phyloP scores from a whole-genome alignment of 64 coral and sea anemone genomes.

The Porites australiensis region DNA sequence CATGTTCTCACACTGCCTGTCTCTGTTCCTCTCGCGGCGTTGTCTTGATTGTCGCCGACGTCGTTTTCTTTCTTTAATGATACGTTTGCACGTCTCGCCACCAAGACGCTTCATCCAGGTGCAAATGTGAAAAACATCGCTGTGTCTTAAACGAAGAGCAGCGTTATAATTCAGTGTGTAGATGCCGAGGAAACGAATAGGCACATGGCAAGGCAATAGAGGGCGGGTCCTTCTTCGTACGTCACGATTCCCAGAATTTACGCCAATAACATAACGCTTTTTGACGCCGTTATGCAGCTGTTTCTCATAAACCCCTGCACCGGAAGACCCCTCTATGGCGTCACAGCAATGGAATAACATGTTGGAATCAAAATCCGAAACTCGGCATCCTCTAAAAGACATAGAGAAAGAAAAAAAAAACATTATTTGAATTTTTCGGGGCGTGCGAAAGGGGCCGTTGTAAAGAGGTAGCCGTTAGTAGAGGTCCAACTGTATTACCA shows the following conservation, averaged over 20 bases:
- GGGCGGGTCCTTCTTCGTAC: background rate
- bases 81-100: constrained; percentile 3
- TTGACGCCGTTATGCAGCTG: background rate
- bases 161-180: constrained; percentile 4
- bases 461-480: too few relatives aligned
- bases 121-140: constrained; percentile 28
- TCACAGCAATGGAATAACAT: constrained; percentile 77
- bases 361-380: background rate
- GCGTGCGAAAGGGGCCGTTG: too few relatives aligned
- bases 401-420: background rate
- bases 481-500: too few relatives aligned
- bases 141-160: constrained; percentile 19
- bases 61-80: constrained; percentile 24
- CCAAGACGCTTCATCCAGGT: constrained; percentile 20
- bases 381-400: constrained; percentile 64
- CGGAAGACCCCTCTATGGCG: constrained; percentile 58
- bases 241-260: constrained; percentile 77
- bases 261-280: constrained; percentile 42
- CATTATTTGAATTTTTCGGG: too few relatives aligned
- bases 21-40: constrained; percentile 5
- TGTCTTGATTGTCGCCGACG: constrained; percentile 2
- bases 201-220: background rate
- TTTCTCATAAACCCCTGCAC: constrained; percentile 69
- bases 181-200: background rate
- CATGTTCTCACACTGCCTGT: background rate